Base-by-base conservation (phyloP, 2,797 vertebrate genomes). In the Macropus fuliginosus region DNA sequence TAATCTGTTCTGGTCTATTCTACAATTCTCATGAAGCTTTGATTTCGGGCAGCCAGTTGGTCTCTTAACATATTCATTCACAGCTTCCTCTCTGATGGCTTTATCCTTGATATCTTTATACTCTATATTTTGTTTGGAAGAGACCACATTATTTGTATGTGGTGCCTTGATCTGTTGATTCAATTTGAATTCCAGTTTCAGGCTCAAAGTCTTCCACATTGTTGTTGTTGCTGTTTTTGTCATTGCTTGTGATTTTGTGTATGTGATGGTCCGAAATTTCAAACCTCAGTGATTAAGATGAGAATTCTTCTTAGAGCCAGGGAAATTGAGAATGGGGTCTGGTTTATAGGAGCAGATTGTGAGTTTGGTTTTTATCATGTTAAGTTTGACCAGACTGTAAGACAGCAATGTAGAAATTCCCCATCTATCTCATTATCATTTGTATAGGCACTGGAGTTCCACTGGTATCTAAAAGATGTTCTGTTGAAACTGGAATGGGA, bases 271-370 rank as follows among this genome's bases (percentile, higher is more conserved):
- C 56, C 91, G 50, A 92, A 95, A 96, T 91, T 57, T 2, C 0
- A 66, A 91, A 28, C 91, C 54, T 91, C 24, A 96, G 89, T 90
- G 94, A 91, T 62, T 90, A 40, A 81, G 56, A 56, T 91, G 95
- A 5, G 55, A 93, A 74, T 91, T 90, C 57, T 57, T 9, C 90
- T 18, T 29, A 87, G 87, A 62, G 50, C 62, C 92, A 62, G 56
- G 90, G 54, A 89, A 74, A 54, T 18, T 34, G 46, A 21, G 74
- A 91, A 18, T 66, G 46, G 46, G 31, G 55, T 66, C 34, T 52
- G 46, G 46, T 31, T 46, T 4, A 46, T 0, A 50, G 57, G 34
- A 50, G 92, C 57, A 62, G 28, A 89, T 0, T 40, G 3, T 54
- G 54, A 18, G 1, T 89, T 94, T 87, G 57, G 52, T 34, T 94